Conservation (phyloP, 2,888 invertebrate species). For the Alsophila aescularia region DNA sequence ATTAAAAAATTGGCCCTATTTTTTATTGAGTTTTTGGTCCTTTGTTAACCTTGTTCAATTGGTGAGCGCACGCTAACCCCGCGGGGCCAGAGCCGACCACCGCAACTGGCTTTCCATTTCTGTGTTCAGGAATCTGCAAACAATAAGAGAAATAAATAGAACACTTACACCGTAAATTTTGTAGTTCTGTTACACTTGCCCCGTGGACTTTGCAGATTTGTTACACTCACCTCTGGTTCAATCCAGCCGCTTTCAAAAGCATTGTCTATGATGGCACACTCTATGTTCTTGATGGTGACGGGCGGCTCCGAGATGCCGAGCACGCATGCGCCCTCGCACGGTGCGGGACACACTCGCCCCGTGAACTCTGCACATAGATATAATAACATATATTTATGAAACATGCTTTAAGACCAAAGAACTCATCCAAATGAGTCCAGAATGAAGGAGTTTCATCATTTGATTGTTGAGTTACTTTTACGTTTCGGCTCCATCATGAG, state of each 20-base stretch:
- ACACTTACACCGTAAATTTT: too few relatives aligned
- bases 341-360: slow-evolving; percentile 97
- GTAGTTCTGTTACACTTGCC: too few relatives aligned
- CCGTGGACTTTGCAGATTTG: too few relatives aligned
- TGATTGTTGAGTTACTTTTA: too few relatives aligned
- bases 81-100: slow-evolving; percentile 98
- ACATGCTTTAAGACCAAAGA: too few relatives aligned
- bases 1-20: too few relatives aligned
- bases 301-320: slow-evolving; percentile 97
- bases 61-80: slow-evolving; percentile 97
- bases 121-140: slow-evolving; percentile 86
- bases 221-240: slow-evolving; percentile 88
- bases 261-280: slow-evolving; percentile 99
- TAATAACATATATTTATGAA: too few relatives aligned
- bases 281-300: slow-evolving; percentile 99
- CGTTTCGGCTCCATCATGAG: too few relatives aligned
- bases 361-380: slow-evolving; percentile 89
- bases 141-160: too few relatives aligned
- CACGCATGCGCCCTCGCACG: slow-evolving; percentile 99
- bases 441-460: too few relatives aligned
- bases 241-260: slow-evolving; percentile 99
- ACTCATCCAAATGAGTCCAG: too few relatives aligned
- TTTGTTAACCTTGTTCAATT: slow-evolving; percentile 96
- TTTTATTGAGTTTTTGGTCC: neutral
- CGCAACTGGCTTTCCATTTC: slow-evolving; percentile 93